Evolutionary conservation across 2,797 vertebrate genomes (phyloP).

Genomic region (Phalanger gymnotis): DNA sequence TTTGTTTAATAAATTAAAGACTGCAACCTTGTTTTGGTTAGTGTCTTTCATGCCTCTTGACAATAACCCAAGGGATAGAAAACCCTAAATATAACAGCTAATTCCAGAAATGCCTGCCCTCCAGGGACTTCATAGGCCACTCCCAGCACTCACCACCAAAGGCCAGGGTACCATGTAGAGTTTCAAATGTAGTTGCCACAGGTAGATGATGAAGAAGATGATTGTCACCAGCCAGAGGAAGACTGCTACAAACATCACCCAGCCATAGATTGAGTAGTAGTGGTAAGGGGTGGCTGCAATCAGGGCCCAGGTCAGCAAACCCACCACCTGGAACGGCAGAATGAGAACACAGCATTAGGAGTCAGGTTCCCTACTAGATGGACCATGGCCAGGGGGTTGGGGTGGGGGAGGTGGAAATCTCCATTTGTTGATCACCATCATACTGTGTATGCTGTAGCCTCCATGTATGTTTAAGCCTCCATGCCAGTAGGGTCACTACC

Average conservation of each 20-base stretch:
- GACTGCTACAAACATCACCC: slow-evolving; percentile 95
- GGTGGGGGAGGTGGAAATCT: not conserved
- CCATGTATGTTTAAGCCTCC: not conserved
- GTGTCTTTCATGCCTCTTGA: not conserved
- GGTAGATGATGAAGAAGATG: slow-evolving; percentile 87
- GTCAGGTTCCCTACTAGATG: not conserved
- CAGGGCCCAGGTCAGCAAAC: slow-evolving; percentile 93
- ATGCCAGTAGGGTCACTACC: not conserved
- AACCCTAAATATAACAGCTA: not conserved
- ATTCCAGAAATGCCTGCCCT: not conserved
- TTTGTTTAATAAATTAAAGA: not conserved
- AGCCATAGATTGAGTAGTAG: slow-evolving; percentile 84
- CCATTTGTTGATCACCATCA: too few species aligned
- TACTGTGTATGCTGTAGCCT: not conserved
- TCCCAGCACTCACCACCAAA: slow-evolving; percentile 85
- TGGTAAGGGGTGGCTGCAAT: slow-evolving; percentile 84
- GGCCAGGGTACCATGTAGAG: slow-evolving; percentile 89
- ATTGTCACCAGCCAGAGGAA: slow-evolving; percentile 92
- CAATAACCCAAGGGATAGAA: not conserved
- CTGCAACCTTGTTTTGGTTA: not conserved
- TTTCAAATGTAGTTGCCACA: slow-evolving; percentile 85
- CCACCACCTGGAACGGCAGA: slow-evolving; percentile 85
- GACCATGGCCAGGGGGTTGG: not conserved
- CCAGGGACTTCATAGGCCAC: not conserved
- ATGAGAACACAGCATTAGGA: not conserved